phyloP scores from a whole-genome alignment of 1,140 invertebrate genomes.

The Nasonia longicornis region DNA sequence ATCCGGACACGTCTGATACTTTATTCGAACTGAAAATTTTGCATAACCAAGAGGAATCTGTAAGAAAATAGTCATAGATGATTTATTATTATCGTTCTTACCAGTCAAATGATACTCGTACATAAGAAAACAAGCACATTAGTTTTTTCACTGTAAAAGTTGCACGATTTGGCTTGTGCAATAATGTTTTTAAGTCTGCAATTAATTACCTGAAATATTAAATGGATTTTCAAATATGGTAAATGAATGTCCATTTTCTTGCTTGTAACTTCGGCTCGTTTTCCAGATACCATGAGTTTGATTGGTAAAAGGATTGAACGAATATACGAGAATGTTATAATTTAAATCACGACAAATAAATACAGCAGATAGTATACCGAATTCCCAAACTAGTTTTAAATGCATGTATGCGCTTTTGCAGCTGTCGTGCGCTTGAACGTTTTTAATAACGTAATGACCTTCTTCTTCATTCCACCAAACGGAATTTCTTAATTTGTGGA shows the following conservation, averaged over 20 bases:
- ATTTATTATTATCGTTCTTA: background rate
- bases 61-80: background rate
- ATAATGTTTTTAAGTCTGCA: background rate
- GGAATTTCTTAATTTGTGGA: too few species aligned
- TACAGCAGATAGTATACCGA: background rate
- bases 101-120: too few species aligned
- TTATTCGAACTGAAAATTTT: background rate
- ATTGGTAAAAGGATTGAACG: too few species aligned
- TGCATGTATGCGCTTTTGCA: background rate
- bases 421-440: too few species aligned
- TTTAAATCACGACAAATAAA: background rate
- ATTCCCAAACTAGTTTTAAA: background rate
- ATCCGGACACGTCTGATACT: background rate
- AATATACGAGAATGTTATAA: background rate
- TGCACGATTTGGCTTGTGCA: background rate
- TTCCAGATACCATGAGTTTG: too few species aligned
- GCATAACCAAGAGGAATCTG: background rate
- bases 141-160: background rate
- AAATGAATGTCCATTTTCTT: conserved; percentile 4
- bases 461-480: too few species aligned
- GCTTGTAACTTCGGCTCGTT: background rate
- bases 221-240: background rate
- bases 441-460: too few species aligned
- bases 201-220: conserved; percentile 1
- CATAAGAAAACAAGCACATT: background rate